phyloP scores from a whole-genome alignment of 2,113 vertebrate genomes.

The Mustela lutreola region DNA sequence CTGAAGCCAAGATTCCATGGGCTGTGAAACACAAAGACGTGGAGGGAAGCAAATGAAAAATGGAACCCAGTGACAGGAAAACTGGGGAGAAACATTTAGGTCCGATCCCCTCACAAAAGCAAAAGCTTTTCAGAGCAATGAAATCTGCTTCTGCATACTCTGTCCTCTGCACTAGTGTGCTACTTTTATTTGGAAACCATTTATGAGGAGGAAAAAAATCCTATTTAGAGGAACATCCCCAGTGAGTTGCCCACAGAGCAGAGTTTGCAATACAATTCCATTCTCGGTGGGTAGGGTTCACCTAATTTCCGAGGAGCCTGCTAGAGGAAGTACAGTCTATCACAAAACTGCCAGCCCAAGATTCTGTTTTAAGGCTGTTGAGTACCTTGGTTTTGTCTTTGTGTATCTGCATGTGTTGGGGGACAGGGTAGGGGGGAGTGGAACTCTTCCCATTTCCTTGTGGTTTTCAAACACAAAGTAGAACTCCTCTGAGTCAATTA shows the following conservation, averaged over 20 bases:
- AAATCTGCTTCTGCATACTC: background rate
- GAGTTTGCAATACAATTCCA: constrained; percentile 6
- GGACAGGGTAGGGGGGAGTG: background rate
- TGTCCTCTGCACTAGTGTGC: constrained; percentile 23
- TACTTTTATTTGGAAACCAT: constrained; percentile 48
- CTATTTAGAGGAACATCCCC: constrained; percentile 34
- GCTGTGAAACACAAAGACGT: constrained; percentile 63
- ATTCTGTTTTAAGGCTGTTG: constrained; percentile 26
- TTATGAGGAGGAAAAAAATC: background rate
- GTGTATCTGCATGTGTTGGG: background rate
- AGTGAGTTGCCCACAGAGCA: background rate
- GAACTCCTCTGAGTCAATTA: constrained; percentile 75
- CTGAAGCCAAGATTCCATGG: constrained; percentile 76
- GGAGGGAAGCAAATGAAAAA: constrained; percentile 67
- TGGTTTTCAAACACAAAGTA: constrained; percentile 71
- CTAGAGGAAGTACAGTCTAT: constrained; percentile 3
- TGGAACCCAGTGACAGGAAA: constrained; percentile 42
- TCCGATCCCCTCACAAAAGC: background rate
- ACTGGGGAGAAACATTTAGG: background rate
- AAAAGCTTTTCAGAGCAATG: background rate
- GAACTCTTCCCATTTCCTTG: constrained; percentile 62
- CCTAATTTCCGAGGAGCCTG: constrained; percentile 10
- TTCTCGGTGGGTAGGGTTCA: background rate
- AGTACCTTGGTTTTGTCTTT: constrained; percentile 55
- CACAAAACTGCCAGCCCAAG: background rate